These are phyloP conservation scores for Geopemphigus sp. DNA, from an alignment of 1,140 invertebrate genomes.

Conservation along the genomic window DNA sequence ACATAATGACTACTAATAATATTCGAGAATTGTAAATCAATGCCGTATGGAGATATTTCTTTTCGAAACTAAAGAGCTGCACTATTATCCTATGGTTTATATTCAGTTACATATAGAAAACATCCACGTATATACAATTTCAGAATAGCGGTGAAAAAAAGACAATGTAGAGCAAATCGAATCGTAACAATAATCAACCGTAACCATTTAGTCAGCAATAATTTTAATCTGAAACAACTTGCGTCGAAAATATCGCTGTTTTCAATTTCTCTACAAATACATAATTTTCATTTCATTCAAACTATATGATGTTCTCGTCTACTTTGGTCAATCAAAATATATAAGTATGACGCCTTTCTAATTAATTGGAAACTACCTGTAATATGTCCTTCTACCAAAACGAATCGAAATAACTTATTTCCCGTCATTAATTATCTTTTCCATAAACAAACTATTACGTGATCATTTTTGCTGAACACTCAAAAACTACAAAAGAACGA, in stretches of 20 bases:
- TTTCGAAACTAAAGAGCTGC: conserved; percentile 6
- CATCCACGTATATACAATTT: conserved; percentile 1
- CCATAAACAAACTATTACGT: background rate
- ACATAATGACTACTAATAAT: conserved; percentile 1
- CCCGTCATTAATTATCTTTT: conserved; percentile 1
- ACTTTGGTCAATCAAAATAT: conserved; percentile 21
- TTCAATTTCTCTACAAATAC: background rate
- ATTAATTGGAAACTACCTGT: conserved; percentile 16
- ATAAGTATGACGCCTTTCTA: conserved; percentile 22
- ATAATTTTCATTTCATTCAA: background rate
- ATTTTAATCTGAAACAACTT: conserved; percentile 20
- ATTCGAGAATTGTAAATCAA: background rate
- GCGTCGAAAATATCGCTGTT: conserved; percentile 25
- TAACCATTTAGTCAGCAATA: conserved; percentile 22
- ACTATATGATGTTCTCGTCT: background rate
- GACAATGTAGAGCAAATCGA: conserved; percentile 45
- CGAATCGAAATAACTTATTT: conserved; percentile 26
- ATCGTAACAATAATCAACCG: conserved; percentile 35
- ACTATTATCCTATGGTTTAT: conserved; percentile 2
- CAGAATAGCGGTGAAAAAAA: conserved; percentile 10
- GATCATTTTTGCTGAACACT: background rate
- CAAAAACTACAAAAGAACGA: background rate
- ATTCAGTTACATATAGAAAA: conserved; percentile 23
- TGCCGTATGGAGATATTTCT: background rate
- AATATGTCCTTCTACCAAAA: conserved; percentile 7